Percentiles rank a stretch among this genome's conserved stretches.
Conservation (phyloP, 2,888 invertebrate genomes). For the Drosophila fungiperda region DNA sequence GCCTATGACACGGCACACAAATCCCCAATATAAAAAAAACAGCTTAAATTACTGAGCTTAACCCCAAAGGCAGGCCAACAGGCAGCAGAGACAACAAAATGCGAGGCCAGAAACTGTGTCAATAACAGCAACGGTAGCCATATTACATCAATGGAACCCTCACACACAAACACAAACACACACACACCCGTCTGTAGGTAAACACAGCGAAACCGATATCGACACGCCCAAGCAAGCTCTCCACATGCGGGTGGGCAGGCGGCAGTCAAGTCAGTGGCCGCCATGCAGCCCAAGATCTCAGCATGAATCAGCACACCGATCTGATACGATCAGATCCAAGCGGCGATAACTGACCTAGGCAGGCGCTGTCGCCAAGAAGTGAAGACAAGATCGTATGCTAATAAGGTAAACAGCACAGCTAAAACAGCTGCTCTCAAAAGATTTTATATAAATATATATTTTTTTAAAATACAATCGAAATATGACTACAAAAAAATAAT, state of each 20-base stretch:
- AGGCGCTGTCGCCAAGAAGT: slow-evolving; percentile 54
- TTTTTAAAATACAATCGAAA: slow-evolving; percentile 32
- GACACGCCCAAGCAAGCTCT: slow-evolving; percentile 43
- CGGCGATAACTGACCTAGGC: slow-evolving; percentile 75
- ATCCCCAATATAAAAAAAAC: slow-evolving; percentile 18
- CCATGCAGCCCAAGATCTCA: slow-evolving; percentile 50
- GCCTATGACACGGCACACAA: slow-evolving; percentile 63
- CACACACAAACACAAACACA: slow-evolving; percentile 27
- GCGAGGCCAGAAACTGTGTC: slow-evolving; percentile 75
- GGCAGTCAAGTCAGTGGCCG: slow-evolving; percentile 36
- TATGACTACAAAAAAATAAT: slow-evolving; percentile 52
- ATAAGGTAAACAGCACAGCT: slow-evolving; percentile 55
- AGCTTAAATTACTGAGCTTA: slow-evolving; percentile 48
- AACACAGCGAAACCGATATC: slow-evolving; percentile 9
- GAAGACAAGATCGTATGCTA: slow-evolving; percentile 52
- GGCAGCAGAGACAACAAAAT: slow-evolving; percentile 24
- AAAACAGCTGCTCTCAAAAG: slow-evolving; percentile 48
- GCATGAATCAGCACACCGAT: slow-evolving; percentile 63
- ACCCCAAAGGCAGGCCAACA: slow-evolving; percentile 28
- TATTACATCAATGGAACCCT: slow-evolving; percentile 61
- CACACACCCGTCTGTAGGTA: neutral
- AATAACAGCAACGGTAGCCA: slow-evolving; percentile 67
- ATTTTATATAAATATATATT: neutral
- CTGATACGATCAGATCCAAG: slow-evolving; percentile 10
- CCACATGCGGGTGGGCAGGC: slow-evolving; percentile 58